Evolutionary conservation across 2,888 invertebrate genomes (phyloP), one percentile per base, ranked within the genome.

Genomic region (Phasia obesa): DNA sequence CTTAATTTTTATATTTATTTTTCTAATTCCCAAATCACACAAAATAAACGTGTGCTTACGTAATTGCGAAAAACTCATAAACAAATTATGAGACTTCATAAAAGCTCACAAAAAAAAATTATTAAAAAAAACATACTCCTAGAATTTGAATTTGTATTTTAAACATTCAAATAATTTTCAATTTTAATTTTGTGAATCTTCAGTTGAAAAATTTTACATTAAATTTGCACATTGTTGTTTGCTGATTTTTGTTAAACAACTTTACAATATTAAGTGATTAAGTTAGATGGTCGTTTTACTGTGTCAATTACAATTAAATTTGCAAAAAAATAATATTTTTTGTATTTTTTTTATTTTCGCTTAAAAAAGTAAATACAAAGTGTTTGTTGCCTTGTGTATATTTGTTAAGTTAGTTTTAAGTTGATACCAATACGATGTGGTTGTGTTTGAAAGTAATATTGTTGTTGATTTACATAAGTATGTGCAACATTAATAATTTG

Each of bases 21-120:
- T 23, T 9, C 1, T 31, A 15, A 25, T 27, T 13, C 7, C 31
- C 31, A 23, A 35, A 67, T 69, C 73, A 23, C 55, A 49, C 27
- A 51, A 81, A 84, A 69, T 70, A 76, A 60, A 70, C 59, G 69
- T 78, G 71, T 84, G 87, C 86, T 89, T 88, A 88, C 89, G 89
- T 89, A 89, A 89, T 86, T 86, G 84, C 84, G 82, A 71, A 85
- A 85, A 85, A 81, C 78, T 64, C 19, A 44, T 69, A 31, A 69
- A 51, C 42, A 19, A 77, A 69, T 55, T 44, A 60, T 55, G 69
- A 73, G 21, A 64, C 35, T 25, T 31, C 53, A 23, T 57, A 75
- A 44, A 73, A 65, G 5, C 4, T 1, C 11, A 42, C n/a, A 15
- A 42, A 13, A 38, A 4, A 38, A 38, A 4, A 38, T 11, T 13